These are phyloP conservation scores for Drosophila malerkotliana DNA, from an alignment of 1,140 invertebrate genomes.

Conservation along the genomic window DNA sequence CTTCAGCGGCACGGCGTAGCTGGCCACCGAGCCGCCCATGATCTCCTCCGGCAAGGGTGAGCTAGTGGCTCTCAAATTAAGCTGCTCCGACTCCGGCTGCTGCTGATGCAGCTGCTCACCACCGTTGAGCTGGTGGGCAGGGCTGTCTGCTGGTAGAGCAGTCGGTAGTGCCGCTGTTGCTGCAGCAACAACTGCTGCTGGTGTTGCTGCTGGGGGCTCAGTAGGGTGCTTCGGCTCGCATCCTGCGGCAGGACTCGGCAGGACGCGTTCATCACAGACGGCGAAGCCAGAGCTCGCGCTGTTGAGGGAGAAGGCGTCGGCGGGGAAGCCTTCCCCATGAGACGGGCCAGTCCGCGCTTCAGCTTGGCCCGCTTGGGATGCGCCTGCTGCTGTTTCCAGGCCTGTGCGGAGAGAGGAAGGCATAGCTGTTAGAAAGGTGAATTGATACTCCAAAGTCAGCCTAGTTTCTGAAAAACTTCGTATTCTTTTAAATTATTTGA, in stretches of 20 bases:
- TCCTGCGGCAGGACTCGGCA: constrained; percentile 1
- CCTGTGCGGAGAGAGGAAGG: constrained; percentile 36
- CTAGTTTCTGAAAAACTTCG: no score
- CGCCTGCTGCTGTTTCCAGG: constrained; percentile 38
- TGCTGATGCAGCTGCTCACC: constrained; percentile 65
- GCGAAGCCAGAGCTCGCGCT: constrained; percentile 2
- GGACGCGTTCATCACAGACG: constrained; percentile 4
- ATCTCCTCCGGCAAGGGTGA: constrained; percentile 34
- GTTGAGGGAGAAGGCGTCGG: constrained; percentile 12
- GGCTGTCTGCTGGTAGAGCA: constrained; percentile 74
- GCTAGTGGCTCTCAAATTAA: constrained; percentile 57
- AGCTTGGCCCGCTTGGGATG: constrained; percentile 60
- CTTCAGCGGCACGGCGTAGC: constrained; percentile 72
- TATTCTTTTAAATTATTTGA: no score
- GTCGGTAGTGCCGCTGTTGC: constrained; percentile 70
- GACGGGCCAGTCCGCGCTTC: constrained; percentile 65
- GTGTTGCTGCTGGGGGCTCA: constrained; percentile 71
- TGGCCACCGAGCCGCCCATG: constrained; percentile 34
- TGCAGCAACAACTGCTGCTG: constrained; percentile 63
- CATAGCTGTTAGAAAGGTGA: neutral
- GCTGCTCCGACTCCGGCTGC: constrained; percentile 49
- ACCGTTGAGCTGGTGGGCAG: constrained; percentile 61
- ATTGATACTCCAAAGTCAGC: no score
- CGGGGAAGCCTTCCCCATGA: constrained; percentile 59
- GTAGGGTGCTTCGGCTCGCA: constrained; percentile 11